Conservation (phyloP, 2,888 invertebrate species). For the Amphipoea oculea region DNA sequence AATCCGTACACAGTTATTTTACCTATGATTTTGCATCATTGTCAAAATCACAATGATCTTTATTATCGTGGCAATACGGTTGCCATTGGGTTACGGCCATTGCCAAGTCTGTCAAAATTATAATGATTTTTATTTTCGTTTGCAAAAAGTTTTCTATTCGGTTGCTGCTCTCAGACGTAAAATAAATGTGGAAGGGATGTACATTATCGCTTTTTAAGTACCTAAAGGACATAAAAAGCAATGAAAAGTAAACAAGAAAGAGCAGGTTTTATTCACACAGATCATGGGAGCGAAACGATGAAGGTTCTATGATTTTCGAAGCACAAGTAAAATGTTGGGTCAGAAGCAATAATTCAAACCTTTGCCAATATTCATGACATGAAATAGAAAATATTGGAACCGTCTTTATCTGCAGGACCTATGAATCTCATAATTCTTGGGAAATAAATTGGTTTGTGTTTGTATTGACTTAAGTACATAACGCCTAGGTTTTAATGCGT, state of each 20-base stretch:
- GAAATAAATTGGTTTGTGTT: constrained; percentile 41
- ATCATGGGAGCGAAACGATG: constrained; percentile 30
- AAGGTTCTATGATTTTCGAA: constrained; percentile 51
- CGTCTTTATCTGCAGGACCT: constrained; percentile 21
- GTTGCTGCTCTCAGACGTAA: too few relatives aligned
- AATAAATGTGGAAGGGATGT: too few relatives aligned
- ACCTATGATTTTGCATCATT: too few relatives aligned
- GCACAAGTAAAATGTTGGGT: constrained; percentile 69
- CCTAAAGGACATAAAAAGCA: neutral
- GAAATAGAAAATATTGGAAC: constrained; percentile 55
- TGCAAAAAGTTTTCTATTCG: too few relatives aligned
- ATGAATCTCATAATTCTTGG: constrained; percentile 45
- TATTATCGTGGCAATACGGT: too few relatives aligned
- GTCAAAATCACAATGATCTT: too few relatives aligned
- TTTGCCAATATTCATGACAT: constrained; percentile 66
- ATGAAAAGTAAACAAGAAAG: constrained; percentile 10
- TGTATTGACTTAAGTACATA: constrained; percentile 12
- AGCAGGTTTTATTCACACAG: constrained; percentile 48
- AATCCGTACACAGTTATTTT: too few relatives aligned
- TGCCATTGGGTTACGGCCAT: too few relatives aligned
- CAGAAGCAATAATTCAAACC: constrained; percentile 67
- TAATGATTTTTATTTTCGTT: too few relatives aligned
- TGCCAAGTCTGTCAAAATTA: too few relatives aligned
- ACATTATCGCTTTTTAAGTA: too few relatives aligned
- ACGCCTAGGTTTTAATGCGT: constrained; percentile 39